Evolutionary conservation across 2,113 vertebrate species (phyloP).

Genomic region (Dipodomys spectabilis): DNA sequence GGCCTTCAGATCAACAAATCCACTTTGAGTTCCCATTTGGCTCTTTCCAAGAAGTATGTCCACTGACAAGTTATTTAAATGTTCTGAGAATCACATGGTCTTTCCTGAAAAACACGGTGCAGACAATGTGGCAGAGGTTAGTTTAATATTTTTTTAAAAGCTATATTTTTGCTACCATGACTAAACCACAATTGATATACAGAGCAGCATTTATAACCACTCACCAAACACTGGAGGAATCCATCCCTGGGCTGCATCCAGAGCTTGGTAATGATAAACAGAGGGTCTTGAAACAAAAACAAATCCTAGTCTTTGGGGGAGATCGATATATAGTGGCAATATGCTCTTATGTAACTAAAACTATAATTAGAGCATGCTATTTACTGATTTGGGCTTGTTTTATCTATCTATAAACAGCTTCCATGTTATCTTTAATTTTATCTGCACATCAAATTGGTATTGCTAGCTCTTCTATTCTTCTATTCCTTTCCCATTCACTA

Average conservation of each 20-base stretch:
- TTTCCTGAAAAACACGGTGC: neutral
- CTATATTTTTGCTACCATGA: neutral
- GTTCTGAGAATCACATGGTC: constrained; percentile 14
- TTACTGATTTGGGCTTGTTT: constrained; percentile 16
- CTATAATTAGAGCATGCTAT: neutral
- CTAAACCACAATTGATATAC: neutral
- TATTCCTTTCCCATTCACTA: neutral
- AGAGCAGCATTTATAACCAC: neutral
- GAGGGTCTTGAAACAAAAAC: neutral
- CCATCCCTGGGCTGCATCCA: accelerated
- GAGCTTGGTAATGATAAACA: neutral
- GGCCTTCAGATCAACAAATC: neutral
- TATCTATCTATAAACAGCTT: neutral
- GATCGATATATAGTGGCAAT: neutral
- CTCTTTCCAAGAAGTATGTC: neutral
- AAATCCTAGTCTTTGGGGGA: neutral
- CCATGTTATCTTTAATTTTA: neutral
- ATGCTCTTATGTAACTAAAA: neutral
- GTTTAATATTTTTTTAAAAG: neutral
- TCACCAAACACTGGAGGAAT: neutral
- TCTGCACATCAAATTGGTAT: neutral
- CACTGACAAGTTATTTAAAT: neutral
- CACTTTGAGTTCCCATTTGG: neutral
- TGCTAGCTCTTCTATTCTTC: neutral
- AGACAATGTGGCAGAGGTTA: neutral